Evolutionary conservation across 2,888 invertebrate genomes (phyloP).

Genomic region (Rhogogaster chlorosoma): DNA sequence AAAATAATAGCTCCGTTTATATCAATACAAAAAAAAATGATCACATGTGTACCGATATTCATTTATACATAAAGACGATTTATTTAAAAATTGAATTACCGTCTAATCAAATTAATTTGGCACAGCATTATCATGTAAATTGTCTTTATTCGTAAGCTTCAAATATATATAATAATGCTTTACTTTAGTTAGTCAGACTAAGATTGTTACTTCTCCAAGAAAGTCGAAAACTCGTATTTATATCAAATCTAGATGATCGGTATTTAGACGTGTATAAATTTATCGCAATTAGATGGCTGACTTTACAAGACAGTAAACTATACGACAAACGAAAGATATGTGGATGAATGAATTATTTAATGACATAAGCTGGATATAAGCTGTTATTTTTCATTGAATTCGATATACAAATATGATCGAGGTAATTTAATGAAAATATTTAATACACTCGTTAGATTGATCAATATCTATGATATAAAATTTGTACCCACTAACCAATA

Average conservation of each 20-base stretch:
- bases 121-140: conserved; percentile 39
- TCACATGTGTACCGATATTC: neutral
- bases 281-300: conserved; percentile 8
- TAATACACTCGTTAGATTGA: neutral
- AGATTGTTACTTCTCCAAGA: neutral
- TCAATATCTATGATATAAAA: conserved; percentile 31
- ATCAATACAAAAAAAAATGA: neutral
- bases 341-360: neutral
- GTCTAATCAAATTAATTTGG: conserved; percentile 48
- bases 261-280: conserved; percentile 4
- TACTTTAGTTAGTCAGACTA: conserved; percentile 14
- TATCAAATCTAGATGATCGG: neutral
- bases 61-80: neutral
- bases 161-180: conserved; percentile 37
- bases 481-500: conserved; percentile 48
- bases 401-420: neutral
- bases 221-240: neutral
- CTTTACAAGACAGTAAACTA: neutral
- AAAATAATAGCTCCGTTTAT: neutral
- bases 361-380: neutral
- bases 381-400: neutral
- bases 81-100: conserved; percentile 27
- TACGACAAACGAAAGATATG: neutral
- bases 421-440: conserved; percentile 30
- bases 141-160: conserved; percentile 24